These are phyloP conservation scores for Otolemur garnettii DNA, from an alignment of 2,113 vertebrate genomes.

Conservation along the genomic window DNA sequence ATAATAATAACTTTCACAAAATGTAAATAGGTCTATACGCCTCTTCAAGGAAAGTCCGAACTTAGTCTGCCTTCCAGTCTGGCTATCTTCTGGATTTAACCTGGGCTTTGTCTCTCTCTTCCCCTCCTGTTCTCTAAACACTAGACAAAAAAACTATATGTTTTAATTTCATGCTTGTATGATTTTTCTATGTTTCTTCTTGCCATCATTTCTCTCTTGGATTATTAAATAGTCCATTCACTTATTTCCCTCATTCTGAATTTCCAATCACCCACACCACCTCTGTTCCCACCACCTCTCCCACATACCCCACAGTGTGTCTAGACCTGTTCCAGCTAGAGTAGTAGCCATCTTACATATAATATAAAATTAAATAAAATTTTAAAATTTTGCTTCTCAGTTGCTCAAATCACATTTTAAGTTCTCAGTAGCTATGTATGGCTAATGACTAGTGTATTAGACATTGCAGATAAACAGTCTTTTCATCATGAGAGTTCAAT, in stretches of 20 bases:
- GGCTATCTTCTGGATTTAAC: background rate
- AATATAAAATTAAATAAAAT: background rate
- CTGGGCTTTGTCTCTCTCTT: background rate
- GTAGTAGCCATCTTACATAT: background rate
- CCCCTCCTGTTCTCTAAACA: background rate
- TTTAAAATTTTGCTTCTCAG: background rate
- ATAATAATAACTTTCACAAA: background rate
- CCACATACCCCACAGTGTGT: background rate
- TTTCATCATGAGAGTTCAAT: background rate
- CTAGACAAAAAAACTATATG: background rate
- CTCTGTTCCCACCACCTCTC: fast-evolving
- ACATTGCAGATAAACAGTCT: background rate
- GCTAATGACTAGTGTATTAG: background rate
- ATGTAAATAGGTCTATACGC: background rate
- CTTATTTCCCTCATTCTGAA: background rate
- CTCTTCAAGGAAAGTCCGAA: background rate
- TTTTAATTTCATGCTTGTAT: background rate
- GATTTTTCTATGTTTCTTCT: background rate
- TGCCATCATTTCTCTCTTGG: background rate
- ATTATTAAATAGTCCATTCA: background rate
- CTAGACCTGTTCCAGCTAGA: background rate
- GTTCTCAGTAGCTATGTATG: too few relatives aligned
- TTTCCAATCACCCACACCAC: background rate
- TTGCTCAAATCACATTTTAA: background rate
- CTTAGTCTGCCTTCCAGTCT: background rate